Base-by-base conservation (phyloP, 53 echinoderm and acorn worm species). In the Patiria pectinifera region DNA sequence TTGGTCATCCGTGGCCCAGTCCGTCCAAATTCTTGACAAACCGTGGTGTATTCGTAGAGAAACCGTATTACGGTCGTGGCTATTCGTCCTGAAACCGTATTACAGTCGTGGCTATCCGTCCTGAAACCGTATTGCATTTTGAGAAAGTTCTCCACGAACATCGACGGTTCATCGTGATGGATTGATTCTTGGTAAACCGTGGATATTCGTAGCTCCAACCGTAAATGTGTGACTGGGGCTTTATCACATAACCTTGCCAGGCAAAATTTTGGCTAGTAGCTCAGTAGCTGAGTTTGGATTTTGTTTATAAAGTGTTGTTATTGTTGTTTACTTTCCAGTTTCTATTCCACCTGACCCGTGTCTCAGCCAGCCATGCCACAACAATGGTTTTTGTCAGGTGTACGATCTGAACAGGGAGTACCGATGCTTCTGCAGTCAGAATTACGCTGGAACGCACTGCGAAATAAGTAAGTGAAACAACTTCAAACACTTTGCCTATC, bases 381-480 rank as follows among this genome's bases (percentile, higher is more conserved):
- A 92, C 43, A 16, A 76, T 61, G 92, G 59, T 19, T 74, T 70
- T 21, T 92, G 92, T 72, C 85, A 66, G 47, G 70, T 26, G 72
- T 58, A 11, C 4, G 60, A 84, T 2, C 76, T 76, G 16, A 92
- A 92, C 48, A 53, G 24, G 15, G 58, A 6, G 2, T 92, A 76
- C 25, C 35, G 16, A 12, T 92, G 97, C 63, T 92, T 85, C 48
- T 97, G 97, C 66, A 63, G 69, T 26, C 49, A 63, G 9, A 89
- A 87, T 3, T 96, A 81, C 78, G 45, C 87, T 13, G 97, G 97
- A 18, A 80, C 62, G 8, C 89, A 82, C 59, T 97, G 97, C 94
- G 93, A 97, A 82, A 82, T 45, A n/a, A 92, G 97, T 97, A 88
- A 85, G 83, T 70, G 18, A 26, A n/a, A n/a, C 18, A 18, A 82